Evolutionary conservation across 2,888 invertebrate genomes (phyloP), one percentile per base, ranked within the genome.

Genomic region (Apomyelois bistriatella): DNA sequence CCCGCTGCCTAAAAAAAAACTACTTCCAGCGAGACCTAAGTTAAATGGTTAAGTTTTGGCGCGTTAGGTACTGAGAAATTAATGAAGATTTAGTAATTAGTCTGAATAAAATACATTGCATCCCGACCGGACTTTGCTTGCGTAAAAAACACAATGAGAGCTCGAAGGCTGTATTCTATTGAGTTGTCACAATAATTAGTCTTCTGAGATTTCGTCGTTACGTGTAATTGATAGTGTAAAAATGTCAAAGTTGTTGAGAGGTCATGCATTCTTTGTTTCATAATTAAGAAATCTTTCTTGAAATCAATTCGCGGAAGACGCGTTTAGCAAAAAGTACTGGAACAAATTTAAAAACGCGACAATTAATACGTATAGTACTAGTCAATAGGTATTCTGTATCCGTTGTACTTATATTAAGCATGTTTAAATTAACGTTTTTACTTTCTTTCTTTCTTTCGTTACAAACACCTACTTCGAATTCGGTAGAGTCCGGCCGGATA

Each of bases 1-100:
- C 60, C 48, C 49, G n/a, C 22, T 50, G 53, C 16, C 32, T 15
- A 56, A 54, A 54, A 22, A 55, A 54, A 50, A 46, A 35, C 10
- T 22, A n/a, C 7, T 38, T 40, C 35, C 37, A 49, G 47, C 43
- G 8, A 54, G 65, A 56, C 63, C 62, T 59, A 16, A 12, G 37
- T 56, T 58, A 38, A 48, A 17, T 66, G 64, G 67, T n/a, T 40
- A 12, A 7, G 10, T 42, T 54, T 60, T 59, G 42, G 61, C 56
- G 47, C 42, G 53, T 57, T 65, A 66, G 69, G 73, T 72, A 68
- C 65, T 65, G 64, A 65, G 66, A 75, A 75, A 82, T 80, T 82
- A 79, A 82, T 79, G 77, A 78, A 79, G 76, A 77, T 79, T 72
- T 72, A 63, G 70, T 75, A 81, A 82, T 81, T 81, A 78, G 72